Conservation (phyloP, 2,888 invertebrate genomes). For the Athalia circularis region DNA sequence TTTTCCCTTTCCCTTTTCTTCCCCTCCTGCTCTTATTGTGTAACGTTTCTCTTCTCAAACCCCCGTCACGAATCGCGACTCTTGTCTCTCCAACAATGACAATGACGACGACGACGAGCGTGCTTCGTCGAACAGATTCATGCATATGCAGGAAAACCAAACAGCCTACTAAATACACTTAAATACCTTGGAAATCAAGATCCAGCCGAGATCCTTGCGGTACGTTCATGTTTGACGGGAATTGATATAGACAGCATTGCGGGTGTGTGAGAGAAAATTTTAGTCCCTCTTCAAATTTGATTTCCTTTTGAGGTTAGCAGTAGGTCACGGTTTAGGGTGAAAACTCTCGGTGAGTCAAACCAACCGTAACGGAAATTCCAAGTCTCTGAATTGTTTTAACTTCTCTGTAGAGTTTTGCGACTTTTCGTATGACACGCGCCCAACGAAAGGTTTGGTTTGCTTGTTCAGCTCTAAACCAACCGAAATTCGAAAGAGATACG, state of each 20-base stretch:
- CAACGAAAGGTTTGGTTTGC: not conserved
- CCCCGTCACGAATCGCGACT: not conserved
- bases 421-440: not conserved
- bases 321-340: constrained; percentile 5
- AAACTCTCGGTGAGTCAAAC: not conserved
- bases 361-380: no score
- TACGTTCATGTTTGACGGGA: not conserved
- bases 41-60: constrained; percentile 22
- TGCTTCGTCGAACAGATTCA: constrained; percentile 24
- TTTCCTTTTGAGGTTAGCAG: constrained; percentile 9
- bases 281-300: constrained; percentile 11
- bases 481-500: no score
- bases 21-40: constrained; percentile 24
- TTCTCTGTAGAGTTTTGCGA: constrained; percentile 3
- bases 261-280: not conserved
- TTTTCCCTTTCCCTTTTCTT: not conserved
- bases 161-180: constrained; percentile 40
- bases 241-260: no score
- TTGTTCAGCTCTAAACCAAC: not conserved
- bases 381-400: constrained; percentile 15
- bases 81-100: not conserved
- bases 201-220: not conserved
- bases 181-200: constrained; percentile 17
- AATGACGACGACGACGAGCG: not conserved
- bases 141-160: constrained; percentile 40